A percentile compares a stretch with the other conserved stretches of the same genome.
These are phyloP conservation scores for Orbicella faveolata DNA, from an alignment of 64 coral and sea anemone species.

Conservation along the genomic window DNA sequence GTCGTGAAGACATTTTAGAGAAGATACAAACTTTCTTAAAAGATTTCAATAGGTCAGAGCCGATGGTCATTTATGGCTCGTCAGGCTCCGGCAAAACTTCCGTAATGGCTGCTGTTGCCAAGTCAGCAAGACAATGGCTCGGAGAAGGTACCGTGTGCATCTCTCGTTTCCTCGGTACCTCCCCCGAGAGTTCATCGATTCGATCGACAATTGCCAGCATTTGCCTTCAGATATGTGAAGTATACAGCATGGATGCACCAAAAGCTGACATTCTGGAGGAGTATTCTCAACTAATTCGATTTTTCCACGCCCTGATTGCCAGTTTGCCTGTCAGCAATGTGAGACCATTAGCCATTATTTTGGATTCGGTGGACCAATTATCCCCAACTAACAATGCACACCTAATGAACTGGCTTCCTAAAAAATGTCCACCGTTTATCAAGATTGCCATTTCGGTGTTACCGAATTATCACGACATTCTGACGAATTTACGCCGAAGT, in stretches of 20 bases:
- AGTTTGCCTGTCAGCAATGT: slow-evolving; percentile 35
- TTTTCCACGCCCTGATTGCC: slow-evolving; percentile 64
- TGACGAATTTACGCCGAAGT: slow-evolving; percentile 69
- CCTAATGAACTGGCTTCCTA: slow-evolving; percentile 93
- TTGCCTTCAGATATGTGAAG: slow-evolving; percentile 75
- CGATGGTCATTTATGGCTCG: slow-evolving; percentile 63
- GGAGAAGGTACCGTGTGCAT: slow-evolving; percentile 64
- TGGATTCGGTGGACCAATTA: slow-evolving; percentile 89
- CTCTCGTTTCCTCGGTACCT: slow-evolving; percentile 88
- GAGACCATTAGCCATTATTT: slow-evolving; percentile 55
- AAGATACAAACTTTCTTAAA: slow-evolving; percentile 40
- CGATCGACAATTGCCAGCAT: slow-evolving; percentile 66
- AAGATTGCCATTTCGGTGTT: slow-evolving; percentile 86
- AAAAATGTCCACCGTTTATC: slow-evolving; percentile 35
- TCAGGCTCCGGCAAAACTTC: slow-evolving; percentile 93
- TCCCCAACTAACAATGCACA: slow-evolving; percentile 83
- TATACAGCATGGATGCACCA: slow-evolving; percentile 48
- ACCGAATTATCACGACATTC: slow-evolving; percentile 75
- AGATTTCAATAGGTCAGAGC: slow-evolving; percentile 28
- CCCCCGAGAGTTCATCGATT: slow-evolving; percentile 76
- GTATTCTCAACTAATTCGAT: slow-evolving; percentile 77
- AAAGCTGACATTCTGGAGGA: slow-evolving; percentile 68
- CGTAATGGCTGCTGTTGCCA: slow-evolving; percentile 73
- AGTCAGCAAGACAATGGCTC: slow-evolving; percentile 67
- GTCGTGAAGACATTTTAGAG: slow-evolving; percentile 65